Base-by-base conservation (phyloP, 1,140 invertebrate species). In the Lordiphosa mommai region DNA sequence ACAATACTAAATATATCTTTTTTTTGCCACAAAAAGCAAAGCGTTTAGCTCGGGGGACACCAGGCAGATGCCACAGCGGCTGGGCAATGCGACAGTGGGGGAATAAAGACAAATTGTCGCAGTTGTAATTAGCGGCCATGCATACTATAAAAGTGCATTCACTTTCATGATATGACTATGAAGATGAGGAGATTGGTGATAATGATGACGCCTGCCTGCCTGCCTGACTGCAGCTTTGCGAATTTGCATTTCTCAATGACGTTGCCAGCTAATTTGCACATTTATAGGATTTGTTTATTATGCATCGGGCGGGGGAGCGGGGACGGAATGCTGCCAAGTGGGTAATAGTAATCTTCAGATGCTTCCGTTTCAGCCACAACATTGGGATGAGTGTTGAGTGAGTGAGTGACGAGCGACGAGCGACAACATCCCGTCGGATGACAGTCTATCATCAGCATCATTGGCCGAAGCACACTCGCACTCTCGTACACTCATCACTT, bases 211-310 rank as follows among this genome's bases (percentile, higher is more conserved):
- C 44, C 63, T 66, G 7, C 3, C 20, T 43, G 40, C 20, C 7
- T 13, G 7, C 3, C 20, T 43, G 40, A 10, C 7, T 13, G 23
- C 40, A 27, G 20, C 12, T 27, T 43, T 9, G 34, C 41, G 55
- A 44, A 33, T 59, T 36, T 61, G 34, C 37, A 65, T 66, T 37
- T 43, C 7, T 56, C 60, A 59, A 67, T 79, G 76, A 82, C 76
- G 74, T 70, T 79, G 76, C 37, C 52, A 70, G 60, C 65, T 79
- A 79, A 74, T 79, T 82, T 74, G 60, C 52, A 74, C 76, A 79
- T 79, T 79, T 79, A 79, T 82, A 70, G 74, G 76, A 79, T 79
- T 79, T 79, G 64, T 79, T 79, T 82, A 79, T 79, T 74, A 74
- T 79, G 76, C 76, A 79, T 58, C 44, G n/a, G n/a, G n/a, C n/a